Conservation (phyloP, 2,888 invertebrate genomes). For the Schizaphis graminum region DNA sequence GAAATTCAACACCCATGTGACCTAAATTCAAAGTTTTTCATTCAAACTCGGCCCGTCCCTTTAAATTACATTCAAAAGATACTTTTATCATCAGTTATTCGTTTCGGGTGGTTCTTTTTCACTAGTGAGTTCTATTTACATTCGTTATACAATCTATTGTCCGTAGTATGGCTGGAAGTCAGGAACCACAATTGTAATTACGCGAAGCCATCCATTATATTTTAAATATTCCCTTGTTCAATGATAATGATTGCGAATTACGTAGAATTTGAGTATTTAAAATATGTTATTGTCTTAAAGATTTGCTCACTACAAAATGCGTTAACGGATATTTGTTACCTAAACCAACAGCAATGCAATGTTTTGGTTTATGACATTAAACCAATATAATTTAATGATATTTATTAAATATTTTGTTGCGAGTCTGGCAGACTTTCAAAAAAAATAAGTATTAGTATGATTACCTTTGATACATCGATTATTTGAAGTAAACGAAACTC, state of each 20-base stretch:
- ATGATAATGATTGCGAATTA: neutral
- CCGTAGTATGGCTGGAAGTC: neutral
- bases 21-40: constrained; percentile 45
- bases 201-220: neutral
- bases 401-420: neutral
- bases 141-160: constrained; percentile 33
- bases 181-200: no score
- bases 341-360: neutral
- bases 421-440: neutral
- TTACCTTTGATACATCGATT: neutral
- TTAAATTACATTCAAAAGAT: constrained; percentile 53
- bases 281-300: neutral
- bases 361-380: neutral
- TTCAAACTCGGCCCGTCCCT: constrained; percentile 9
- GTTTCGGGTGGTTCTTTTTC: constrained; percentile 37
- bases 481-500: neutral
- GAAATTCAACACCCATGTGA: constrained; percentile 49
- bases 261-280: neutral
- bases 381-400: neutral
- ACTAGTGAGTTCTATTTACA: constrained; percentile 49
- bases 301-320: neutral
- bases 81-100: constrained; percentile 34
- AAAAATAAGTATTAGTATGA: neutral
- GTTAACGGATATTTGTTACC: neutral
- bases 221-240: neutral